Conservation (phyloP, 2,797 vertebrate species). For the Lacerta viridis region DNA sequence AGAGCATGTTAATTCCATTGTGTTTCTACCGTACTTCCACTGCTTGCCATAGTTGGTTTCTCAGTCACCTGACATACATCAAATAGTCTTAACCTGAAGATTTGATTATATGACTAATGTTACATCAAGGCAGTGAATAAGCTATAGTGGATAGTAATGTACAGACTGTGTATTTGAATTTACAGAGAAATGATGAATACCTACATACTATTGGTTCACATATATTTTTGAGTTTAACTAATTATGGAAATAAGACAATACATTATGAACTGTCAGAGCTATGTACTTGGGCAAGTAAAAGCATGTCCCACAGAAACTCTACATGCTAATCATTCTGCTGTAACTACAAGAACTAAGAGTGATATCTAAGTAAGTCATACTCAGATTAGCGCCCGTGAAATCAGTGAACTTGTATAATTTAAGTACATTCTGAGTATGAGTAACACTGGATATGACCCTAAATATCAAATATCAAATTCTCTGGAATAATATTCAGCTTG, state of each 20-base stretch:
- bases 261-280: neutral
- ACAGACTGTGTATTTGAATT: neutral
- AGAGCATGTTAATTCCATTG: neutral
- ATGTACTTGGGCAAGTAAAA: neutral
- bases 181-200: neutral
- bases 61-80: neutral
- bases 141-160: neutral
- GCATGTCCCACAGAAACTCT: neutral
- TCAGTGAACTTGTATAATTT: too few species aligned
- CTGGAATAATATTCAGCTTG: neutral
- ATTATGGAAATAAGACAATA: neutral
- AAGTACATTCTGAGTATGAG: too few species aligned
- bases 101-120: neutral
- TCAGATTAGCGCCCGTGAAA: too few species aligned
- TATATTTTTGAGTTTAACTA: neutral
- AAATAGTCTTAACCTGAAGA: neutral
- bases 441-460: too few species aligned
- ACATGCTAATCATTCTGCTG: neutral
- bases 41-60: neutral
- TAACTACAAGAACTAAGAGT: neutral
- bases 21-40: neutral
- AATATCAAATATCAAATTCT: neutral
- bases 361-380: too few species aligned
- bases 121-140: neutral
- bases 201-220: neutral